Percentiles rank a stretch among this genome's conserved stretches.
Conservation (phyloP, 2,888 invertebrate species). For the Calephelis perditalis region DNA sequence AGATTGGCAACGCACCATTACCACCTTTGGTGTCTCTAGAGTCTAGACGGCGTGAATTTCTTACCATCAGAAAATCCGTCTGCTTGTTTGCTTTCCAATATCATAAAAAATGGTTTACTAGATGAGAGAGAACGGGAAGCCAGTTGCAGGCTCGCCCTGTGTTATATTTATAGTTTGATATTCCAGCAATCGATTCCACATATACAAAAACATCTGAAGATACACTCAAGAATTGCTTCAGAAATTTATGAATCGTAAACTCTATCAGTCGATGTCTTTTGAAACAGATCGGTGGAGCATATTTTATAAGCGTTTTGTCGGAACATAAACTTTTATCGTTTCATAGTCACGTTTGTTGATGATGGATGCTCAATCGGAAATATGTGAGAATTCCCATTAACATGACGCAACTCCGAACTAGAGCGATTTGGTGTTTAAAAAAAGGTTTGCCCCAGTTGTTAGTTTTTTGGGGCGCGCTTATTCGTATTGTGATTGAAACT, state of each 20-base stretch:
- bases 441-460: conserved; percentile 33
- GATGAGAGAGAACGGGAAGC: too few species aligned
- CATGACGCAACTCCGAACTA: conserved; percentile 42
- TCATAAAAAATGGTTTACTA: too few species aligned
- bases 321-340: conserved; percentile 52
- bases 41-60: too few species aligned
- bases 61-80: too few species aligned
- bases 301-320: conserved; percentile 43
- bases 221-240: conserved; percentile 35
- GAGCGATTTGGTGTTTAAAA: conserved; percentile 42
- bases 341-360: conserved; percentile 49
- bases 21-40: too few species aligned
- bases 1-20: too few species aligned
- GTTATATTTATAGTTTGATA: background rate
- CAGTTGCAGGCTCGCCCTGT: too few species aligned
- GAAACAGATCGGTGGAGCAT: conserved; percentile 41
- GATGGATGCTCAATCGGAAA: conserved; percentile 50
- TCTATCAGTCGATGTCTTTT: conserved; percentile 44
- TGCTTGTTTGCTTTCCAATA: too few species aligned
- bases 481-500: background rate
- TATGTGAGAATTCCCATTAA: conserved; percentile 49
- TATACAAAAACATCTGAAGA: conserved; percentile 26
- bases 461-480: conserved; percentile 23
- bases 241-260: conserved; percentile 53
- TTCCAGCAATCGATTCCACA: conserved; percentile 7